Percentiles rank a stretch among this genome's conserved stretches.
phyloP scores from a whole-genome alignment of 2,888 invertebrate species.

The Cybosia mesomella region DNA sequence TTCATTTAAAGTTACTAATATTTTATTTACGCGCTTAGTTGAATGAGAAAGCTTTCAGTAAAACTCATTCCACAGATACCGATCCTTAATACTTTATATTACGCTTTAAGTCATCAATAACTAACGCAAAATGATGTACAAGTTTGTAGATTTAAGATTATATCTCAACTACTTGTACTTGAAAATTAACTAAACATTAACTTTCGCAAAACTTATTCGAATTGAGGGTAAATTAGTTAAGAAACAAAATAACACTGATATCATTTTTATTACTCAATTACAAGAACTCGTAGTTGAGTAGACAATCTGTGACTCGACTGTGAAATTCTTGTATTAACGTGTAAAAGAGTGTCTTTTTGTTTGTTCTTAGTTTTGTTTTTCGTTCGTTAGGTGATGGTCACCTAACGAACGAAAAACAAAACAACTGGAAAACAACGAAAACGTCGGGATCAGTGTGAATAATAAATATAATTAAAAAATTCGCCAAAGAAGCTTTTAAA shows the following conservation, averaged over 20 bases:
- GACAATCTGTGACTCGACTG: no score
- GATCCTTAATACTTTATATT: neutral
- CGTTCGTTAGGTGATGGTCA: no score
- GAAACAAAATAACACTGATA: neutral
- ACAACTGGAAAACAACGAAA: no score
- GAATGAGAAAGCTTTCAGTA: neutral
- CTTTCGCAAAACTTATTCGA: neutral
- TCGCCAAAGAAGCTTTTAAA: no score
- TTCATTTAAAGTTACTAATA: neutral
- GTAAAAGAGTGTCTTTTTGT: no score
- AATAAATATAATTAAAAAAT: no score
- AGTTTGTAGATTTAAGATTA: slow-evolving; percentile 4
- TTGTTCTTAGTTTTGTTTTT: no score
- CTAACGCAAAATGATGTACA: neutral
- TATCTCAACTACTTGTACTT: neutral
- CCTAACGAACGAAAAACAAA: no score
- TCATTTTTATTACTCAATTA: no score
- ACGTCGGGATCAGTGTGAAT: no score
- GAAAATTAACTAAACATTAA: slow-evolving; percentile 1
- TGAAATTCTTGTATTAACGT: no score
- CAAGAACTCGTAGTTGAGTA: no score
- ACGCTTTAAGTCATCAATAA: neutral
- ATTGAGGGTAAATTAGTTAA: neutral
- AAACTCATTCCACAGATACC: neutral
- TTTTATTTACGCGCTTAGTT: neutral